phyloP scores from a whole-genome alignment of 1,140 invertebrate species.

The Cydia strobilella region DNA sequence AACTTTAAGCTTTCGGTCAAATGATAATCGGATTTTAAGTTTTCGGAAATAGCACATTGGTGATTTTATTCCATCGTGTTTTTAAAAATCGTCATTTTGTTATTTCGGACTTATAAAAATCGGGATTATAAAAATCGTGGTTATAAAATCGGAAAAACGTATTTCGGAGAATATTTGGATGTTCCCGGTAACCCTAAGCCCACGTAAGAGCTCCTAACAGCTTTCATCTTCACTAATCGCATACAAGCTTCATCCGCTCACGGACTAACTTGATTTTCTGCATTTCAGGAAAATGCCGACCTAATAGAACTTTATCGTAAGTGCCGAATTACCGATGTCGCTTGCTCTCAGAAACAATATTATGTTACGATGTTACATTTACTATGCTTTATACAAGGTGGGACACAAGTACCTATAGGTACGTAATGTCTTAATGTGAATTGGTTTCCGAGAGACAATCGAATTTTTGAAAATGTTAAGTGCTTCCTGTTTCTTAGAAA shows the following conservation, averaged over 20 bases:
- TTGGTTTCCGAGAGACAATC: not conserved
- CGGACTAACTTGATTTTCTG: conserved; percentile 54
- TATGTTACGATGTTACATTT: conserved; percentile 14
- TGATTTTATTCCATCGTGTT: too few species aligned
- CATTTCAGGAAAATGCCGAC: conserved; percentile 48
- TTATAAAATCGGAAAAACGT: too few species aligned
- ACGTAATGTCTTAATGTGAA: not conserved
- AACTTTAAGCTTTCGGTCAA: too few species aligned
- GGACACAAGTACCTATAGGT: not conserved
- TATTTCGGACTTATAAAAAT: too few species aligned
- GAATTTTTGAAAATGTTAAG: not conserved
- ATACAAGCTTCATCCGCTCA: conserved; percentile 57
- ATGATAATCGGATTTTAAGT: too few species aligned
- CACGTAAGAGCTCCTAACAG: conserved; percentile 47
- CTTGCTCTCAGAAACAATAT: conserved; percentile 14
- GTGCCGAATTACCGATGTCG: not conserved
- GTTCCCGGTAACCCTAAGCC: too few species aligned
- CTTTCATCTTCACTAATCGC: conserved; percentile 59
- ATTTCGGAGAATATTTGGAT: too few species aligned
- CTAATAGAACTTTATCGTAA: conserved; percentile 39
- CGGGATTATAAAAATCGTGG: too few species aligned
- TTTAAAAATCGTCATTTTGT: too few species aligned
- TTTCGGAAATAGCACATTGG: too few species aligned
- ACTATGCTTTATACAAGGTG: not conserved
- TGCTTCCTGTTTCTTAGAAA: not conserved